Percentiles rank a stretch among this genome's conserved stretches.
These are phyloP conservation scores for Ephestia elutella DNA, from an alignment of 1,140 invertebrate genomes.

Conservation along the genomic window DNA sequence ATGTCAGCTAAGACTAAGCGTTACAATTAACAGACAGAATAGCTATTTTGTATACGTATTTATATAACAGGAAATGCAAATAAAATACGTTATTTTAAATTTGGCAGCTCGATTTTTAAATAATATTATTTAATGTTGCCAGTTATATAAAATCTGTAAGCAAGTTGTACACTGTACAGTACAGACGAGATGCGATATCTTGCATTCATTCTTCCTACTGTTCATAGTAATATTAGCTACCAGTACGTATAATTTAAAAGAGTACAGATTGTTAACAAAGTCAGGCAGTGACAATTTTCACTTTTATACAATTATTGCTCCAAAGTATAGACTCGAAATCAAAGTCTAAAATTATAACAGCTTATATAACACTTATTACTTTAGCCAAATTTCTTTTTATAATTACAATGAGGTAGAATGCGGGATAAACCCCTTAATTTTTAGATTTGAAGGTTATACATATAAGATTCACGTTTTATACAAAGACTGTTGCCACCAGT, in stretches of 20 bases:
- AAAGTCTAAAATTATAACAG: conserved; percentile 33
- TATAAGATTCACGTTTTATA: not conserved
- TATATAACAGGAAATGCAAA: not conserved
- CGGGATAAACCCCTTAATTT: conserved; percentile 48
- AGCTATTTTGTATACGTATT: not conserved
- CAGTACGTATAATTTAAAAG: not conserved
- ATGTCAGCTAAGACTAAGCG: not conserved
- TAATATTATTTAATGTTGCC: not conserved
- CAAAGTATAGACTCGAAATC: conserved; percentile 44
- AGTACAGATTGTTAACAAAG: conserved; percentile 24
- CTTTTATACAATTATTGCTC: conserved; percentile 54
- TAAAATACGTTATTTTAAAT: not conserved
- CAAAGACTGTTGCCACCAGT: not conserved
- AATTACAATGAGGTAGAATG: conserved; percentile 66
- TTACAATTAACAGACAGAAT: no score
- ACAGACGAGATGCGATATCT: not conserved
- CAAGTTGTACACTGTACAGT: no score
- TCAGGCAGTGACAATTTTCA: conserved; percentile 49
- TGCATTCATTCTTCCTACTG: not conserved
- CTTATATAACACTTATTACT: conserved; percentile 49
- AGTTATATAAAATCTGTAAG: not conserved
- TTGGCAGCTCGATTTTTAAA: not conserved
- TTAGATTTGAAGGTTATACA: conserved; percentile 28
- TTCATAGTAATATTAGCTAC: not conserved
- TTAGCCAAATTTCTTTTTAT: conserved; percentile 58